Base-by-base conservation (phyloP, 2,888 invertebrate species). In the Empis stercorea region DNA sequence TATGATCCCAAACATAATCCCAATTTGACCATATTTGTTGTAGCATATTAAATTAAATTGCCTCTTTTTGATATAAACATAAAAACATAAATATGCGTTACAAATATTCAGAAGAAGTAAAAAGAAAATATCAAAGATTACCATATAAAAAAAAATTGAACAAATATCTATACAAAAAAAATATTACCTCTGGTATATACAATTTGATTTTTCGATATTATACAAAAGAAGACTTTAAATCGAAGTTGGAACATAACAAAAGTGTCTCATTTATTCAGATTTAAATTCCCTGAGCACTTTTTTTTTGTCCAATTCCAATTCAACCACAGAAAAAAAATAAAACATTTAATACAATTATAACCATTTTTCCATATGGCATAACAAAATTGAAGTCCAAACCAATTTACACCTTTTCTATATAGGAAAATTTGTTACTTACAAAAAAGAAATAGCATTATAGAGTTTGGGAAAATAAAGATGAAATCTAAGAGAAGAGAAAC, bases 221-320 rank as follows among this genome's bases (percentile, higher is more conserved):
- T 27, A 34, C 34, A 34, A 34, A 34, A 34, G 34, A 34, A n/a
- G n/a, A 34, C 34, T 34, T 34, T n/a, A 34, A 34, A n/a, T 34
- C 34, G n/a, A 32, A 13, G 32, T 32, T 32, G 32, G 32, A 34
- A 34, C 34, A 32, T 9, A 34, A 34, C 44, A 20, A 30, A 41
- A 40, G 37, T 46, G 46, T 51, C 48, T 48, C 48, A 48, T 51
- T 52, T 49, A 49, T 52, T 52, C 46, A 48, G 48, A 52, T 49
- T 52, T 45, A 49, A 48, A 48, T 49, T 49, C 51, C 49, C 51
- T 49, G 45, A 48, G 36, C 45, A 48, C 49, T 48, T 48, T 49
- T 44, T 49, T 52, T 45, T n/a, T n/a, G n/a, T n/a, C n/a, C n/a
- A n/a, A n/a, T n/a, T n/a, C n/a, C n/a, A n/a, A 37, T 51, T 44